Conservation (phyloP, 2,797 vertebrate species). For the Coccyzus lansbergi region DNA sequence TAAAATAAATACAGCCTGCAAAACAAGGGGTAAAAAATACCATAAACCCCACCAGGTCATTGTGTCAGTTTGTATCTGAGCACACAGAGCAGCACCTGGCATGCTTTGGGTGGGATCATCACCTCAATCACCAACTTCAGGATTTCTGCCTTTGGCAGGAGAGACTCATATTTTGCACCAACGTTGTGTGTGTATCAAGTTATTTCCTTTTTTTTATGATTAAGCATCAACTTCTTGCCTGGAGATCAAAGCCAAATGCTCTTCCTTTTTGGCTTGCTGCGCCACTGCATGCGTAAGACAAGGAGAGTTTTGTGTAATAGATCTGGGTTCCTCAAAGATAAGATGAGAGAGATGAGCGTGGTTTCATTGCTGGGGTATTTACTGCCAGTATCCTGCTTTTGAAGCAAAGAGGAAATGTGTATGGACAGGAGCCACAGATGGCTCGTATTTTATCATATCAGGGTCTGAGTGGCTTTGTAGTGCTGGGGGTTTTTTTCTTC, state of each 20-base stretch:
- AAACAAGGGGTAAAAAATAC: rapidly evolving
- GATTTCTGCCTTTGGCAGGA: neutral
- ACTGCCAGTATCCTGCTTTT: slow-evolving; percentile 49
- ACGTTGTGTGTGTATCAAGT: neutral
- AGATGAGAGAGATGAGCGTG: neutral
- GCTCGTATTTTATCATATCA: neutral
- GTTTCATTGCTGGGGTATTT: neutral
- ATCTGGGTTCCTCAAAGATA: neutral
- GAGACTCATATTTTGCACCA: neutral
- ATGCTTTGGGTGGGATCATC: neutral
- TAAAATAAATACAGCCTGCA: neutral
- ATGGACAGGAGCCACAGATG: neutral
- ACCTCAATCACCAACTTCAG: rapidly evolving
- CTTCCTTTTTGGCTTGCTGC: slow-evolving; percentile 23
- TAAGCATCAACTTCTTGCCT: neutral
- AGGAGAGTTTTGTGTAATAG: neutral
- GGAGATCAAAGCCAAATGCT: slow-evolving; percentile 21
- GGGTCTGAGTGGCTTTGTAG: neutral
- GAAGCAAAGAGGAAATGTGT: neutral
- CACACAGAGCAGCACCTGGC: neutral
- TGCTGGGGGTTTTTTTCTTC: neutral
- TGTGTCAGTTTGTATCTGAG: rapidly evolving
- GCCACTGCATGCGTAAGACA: neutral
- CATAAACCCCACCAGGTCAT: neutral
- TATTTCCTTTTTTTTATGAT: neutral